Evolutionary conservation across 2,113 vertebrate species (phyloP).

Genomic region (Panurus biarmicus): DNA sequence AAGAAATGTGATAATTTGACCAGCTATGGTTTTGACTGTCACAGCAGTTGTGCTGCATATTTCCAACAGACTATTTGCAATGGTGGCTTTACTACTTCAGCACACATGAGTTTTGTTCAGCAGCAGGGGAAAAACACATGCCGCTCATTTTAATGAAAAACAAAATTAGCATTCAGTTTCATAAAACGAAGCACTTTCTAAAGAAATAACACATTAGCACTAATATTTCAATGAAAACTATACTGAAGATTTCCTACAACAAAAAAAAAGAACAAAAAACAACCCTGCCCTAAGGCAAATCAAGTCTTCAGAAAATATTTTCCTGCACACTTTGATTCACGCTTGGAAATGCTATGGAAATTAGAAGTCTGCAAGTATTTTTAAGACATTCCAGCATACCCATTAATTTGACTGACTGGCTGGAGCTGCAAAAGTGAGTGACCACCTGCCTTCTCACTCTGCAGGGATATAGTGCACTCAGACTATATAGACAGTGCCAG

Average conservation of each 20-base stretch:
- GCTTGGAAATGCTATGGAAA: background rate
- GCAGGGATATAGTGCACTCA: background rate
- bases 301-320: background rate
- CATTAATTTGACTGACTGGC: background rate
- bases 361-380: background rate
- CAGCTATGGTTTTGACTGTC: background rate
- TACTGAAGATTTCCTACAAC: background rate
- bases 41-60: background rate
- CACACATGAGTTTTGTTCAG: background rate
- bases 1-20: background rate
- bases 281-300: background rate
- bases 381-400: background rate
- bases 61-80: background rate
- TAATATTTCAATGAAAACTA: background rate
- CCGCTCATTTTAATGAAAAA: constrained; percentile 7
- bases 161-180: background rate
- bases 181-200: background rate
- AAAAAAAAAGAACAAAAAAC: background rate
- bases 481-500: background rate
- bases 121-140: background rate
- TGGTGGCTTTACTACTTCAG: background rate
- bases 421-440: background rate
- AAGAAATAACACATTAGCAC: background rate
- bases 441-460: background rate
- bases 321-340: background rate